Evolutionary conservation across 1,140 invertebrate genomes (phyloP).

Genomic region (Apocrypta bakeri): DNA sequence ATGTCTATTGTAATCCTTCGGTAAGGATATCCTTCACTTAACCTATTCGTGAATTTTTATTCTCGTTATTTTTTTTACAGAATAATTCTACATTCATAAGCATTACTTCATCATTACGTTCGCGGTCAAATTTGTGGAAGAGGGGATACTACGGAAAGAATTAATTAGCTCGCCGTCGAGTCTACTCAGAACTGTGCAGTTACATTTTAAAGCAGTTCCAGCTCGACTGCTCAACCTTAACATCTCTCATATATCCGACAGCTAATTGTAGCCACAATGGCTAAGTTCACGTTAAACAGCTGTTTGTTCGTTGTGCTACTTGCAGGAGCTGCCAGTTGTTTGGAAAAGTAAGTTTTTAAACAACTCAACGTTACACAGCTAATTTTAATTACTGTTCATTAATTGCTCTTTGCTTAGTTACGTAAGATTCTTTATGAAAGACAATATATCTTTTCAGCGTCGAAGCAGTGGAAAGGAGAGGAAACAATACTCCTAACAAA

Average conservation of each 20-base stretch:
- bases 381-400: no score
- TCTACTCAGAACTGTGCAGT: background rate
- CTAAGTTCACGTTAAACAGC: background rate
- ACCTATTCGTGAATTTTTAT: no score
- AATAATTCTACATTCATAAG: no score
- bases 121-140: background rate
- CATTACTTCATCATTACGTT: no score
- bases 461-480: background rate
- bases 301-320: background rate
- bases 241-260: background rate
- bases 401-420: no score
- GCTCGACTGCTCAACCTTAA: background rate
- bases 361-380: no score
- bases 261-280: background rate
- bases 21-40: no score
- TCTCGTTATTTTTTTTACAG: no score
- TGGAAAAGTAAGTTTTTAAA: background rate
- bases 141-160: background rate
- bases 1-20: no score
- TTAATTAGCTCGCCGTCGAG: background rate
- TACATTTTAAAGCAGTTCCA: background rate
- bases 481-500: background rate
- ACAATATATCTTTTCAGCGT: background rate
- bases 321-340: background rate
- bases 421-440: background rate